phyloP scores from a whole-genome alignment of 2,888 invertebrate genomes.

The Trachelus troglodyta region DNA sequence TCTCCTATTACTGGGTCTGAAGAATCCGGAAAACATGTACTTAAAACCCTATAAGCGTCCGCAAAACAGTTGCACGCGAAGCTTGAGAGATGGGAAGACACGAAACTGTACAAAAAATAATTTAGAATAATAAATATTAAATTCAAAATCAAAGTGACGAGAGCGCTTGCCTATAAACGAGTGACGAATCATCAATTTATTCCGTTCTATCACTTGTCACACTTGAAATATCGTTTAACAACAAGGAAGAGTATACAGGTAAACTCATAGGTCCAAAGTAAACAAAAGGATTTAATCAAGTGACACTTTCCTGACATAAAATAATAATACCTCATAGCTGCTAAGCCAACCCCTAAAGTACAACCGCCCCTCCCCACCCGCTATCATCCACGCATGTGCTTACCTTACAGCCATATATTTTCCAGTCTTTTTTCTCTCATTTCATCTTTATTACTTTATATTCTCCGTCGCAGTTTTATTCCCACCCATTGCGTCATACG shows the following conservation, averaged over 20 bases:
- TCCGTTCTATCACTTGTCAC: neutral
- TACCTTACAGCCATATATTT: neutral
- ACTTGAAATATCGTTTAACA: neutral
- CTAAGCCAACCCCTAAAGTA: neutral
- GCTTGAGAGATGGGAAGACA: too few relatives aligned
- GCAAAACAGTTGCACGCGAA: neutral
- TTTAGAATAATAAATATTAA: too few relatives aligned
- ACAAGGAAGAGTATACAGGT: neutral
- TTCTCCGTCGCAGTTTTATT: neutral
- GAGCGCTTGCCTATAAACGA: neutral
- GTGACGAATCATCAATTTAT: neutral
- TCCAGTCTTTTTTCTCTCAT: neutral
- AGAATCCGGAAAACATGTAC: neutral
- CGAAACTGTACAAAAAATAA: too few relatives aligned
- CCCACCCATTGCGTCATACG: slow-evolving; percentile 12
- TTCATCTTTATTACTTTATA: neutral
- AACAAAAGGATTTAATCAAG: neutral
- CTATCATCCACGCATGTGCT: neutral
- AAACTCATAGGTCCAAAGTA: neutral
- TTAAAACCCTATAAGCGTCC: neutral
- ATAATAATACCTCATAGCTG: neutral
- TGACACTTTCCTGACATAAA: neutral
- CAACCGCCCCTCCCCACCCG: too few relatives aligned
- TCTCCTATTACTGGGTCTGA: neutral
- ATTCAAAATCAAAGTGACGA: too few relatives aligned